Evolutionary conservation across 2,113 vertebrate genomes (phyloP), one percentile per base, ranked within the genome.

Genomic region (Phalacrocorax pelagicus): DNA sequence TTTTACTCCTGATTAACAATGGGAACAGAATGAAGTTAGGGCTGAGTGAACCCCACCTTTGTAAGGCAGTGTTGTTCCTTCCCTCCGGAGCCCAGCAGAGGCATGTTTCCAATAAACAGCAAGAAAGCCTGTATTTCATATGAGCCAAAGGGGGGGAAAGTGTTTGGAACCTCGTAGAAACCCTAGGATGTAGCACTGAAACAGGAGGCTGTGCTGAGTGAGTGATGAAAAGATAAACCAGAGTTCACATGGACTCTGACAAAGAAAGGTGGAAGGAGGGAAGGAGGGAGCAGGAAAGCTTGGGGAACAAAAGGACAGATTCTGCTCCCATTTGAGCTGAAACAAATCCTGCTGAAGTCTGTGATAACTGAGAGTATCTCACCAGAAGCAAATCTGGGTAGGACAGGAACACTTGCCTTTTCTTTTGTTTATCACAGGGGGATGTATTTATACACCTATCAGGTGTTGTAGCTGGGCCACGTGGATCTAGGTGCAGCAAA

Each of bases 401-500:
- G 42, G 23, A 38, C 0, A 3, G 20, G 26, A 54, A 32, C 23
- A 12, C 8, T 23, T 46, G 29, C 6, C 9, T 62, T 83, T 46
- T 23, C 42, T 65, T 52, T 54, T 38, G 24, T 38, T 88, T 58
- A 6, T 42, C 18, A 15, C 4, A 32, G 24, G 32, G 15, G 11
- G 17, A 26, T 11, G 11, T 49, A 26, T 42, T 83, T 23, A 11
- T 19, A 59, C 10, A 24, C 14, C 27, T 46, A 15, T 16, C 10
- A 54, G 57, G 15, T 47, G 36, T 24, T 1, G 0, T 5, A 30
- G 12, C 46, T 62, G 36, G 12, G 34, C 40, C 1, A 0, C 23
- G 26, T 0, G 5, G 17, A 46, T 34, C 26, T 47, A 29, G 19
- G 12, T 23, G 9, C 54, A 88, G 46, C 11, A 55, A 57, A 30